Evolutionary conservation across 2,113 vertebrate genomes (phyloP), one percentile per base, ranked within the genome.

Genomic region (Vicugna pacos): DNA sequence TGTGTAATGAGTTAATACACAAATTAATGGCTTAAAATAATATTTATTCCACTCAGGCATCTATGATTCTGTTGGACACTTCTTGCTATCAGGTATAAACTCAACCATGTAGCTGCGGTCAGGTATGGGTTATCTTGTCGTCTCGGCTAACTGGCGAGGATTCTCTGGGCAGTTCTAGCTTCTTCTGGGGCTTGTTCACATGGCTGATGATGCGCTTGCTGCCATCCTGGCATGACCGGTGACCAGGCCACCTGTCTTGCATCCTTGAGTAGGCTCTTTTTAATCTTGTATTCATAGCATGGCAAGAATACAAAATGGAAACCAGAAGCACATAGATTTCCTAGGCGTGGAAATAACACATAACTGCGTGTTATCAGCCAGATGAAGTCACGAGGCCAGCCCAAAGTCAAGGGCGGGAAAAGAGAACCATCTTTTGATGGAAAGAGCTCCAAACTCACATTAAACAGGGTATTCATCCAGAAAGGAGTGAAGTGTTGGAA

Each of bases 341-440:
- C 20, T 46, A 17, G 30, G 8, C 32, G 67, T 81, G 20, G 48
- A n/a, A 60, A 42, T 17, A 3, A 4, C 2, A 28, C 10, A 30
- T 10, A 35, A 3, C 2, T 11, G 10, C 1, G 7, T 6, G 3
- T 10, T 15, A 1, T 13, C 11, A 56, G 13, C 6, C 50, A 35
- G 15, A 46, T 82, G 35, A 48, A 58, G 35, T 69, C 62, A 11
- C 2, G 13, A 65, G 28, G 2, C n/a, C 56, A 69, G 28, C 16
- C 42, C 32, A 62, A 35, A 70, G 3, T 7, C 11, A 20, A 54
- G 20, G 11, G 22, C 22, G 0, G 24, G 64, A 8, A 48, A 93
- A 70, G 6, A 76, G 35, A 72, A 69, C 2, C 60, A 46, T 7
- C 8, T 73, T 73, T 67, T 46, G 14, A n/a, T 87, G 7, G 38